Evolutionary conservation across 2,797 vertebrate genomes (phyloP).

Genomic region (Spinibarbus caldwelli): DNA sequence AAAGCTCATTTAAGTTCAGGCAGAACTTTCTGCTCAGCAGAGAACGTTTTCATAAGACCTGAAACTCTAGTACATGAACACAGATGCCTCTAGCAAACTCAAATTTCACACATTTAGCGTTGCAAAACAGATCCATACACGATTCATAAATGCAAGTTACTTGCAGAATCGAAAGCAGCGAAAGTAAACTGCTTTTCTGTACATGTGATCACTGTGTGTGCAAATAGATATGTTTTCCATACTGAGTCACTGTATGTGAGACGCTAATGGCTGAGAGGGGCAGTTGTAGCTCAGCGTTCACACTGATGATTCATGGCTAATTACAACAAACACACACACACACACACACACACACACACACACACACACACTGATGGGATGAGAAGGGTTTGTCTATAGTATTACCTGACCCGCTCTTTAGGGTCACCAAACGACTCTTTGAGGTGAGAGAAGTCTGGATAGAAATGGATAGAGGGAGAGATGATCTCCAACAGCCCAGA

Average conservation of each 20-base stretch:
- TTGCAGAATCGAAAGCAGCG: neutral
- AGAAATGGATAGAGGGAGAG: constrained; percentile 95
- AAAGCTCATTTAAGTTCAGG: neutral
- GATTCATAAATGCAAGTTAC: neutral
- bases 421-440: constrained; percentile 96
- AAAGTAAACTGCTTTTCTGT: neutral
- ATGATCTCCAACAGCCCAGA: constrained; percentile 94
- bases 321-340: neutral
- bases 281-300: neutral
- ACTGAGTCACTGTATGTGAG: neutral
- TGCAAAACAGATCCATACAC: neutral
- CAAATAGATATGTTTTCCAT: neutral
- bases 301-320: neutral
- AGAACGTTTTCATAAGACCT: neutral
- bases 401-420: constrained; percentile 95
- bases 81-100: neutral
- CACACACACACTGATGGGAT: neutral
- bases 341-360: neutral
- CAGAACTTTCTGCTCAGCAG: constrained; percentile 7
- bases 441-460: constrained; percentile 94
- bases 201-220: neutral
- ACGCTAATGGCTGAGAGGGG: neutral
- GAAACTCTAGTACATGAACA: neutral
- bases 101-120: neutral
- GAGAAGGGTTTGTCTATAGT: neutral